Percentiles rank a stretch among this genome's conserved stretches.
Evolutionary conservation across 2,113 vertebrate genomes (phyloP).

Genomic region (Hippoglossus stenolepis): DNA sequence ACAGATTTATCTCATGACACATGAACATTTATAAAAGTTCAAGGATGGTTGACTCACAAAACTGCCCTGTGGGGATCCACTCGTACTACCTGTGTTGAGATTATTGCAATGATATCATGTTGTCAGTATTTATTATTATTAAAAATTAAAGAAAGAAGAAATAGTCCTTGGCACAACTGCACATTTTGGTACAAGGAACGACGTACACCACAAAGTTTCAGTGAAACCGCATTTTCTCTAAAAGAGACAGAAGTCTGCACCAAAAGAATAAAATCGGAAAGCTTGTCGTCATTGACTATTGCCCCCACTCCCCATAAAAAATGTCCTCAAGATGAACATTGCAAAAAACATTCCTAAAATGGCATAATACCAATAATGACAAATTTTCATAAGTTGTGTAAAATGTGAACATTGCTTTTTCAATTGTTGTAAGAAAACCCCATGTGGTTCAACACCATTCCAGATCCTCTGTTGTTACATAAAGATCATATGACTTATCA

Average conservation of each 20-base stretch:
- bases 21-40: neutral
- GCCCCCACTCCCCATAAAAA: too few species aligned
- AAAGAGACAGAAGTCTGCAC: too few species aligned
- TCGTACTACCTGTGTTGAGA: neutral
- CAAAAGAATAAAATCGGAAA: too few species aligned
- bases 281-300: too few species aligned
- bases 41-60: neutral
- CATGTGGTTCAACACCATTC: too few species aligned
- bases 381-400: neutral
- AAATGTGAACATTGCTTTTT: neutral
- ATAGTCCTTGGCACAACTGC: too few species aligned
- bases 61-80: neutral
- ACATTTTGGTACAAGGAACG: neutral
- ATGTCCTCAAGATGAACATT: too few species aligned
- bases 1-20: slow-evolving; percentile 13
- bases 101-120: neutral
- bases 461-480: neutral
- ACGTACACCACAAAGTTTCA: neutral
- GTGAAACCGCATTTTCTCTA: neutral
- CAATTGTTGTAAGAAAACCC: too few species aligned
- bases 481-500: neutral
- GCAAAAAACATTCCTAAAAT: too few species aligned
- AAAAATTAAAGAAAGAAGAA: too few species aligned
- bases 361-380: neutral
- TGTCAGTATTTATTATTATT: neutral